phyloP scores from a whole-genome alignment of 64 coral and sea anemone species.

The Montipora efflorescens region DNA sequence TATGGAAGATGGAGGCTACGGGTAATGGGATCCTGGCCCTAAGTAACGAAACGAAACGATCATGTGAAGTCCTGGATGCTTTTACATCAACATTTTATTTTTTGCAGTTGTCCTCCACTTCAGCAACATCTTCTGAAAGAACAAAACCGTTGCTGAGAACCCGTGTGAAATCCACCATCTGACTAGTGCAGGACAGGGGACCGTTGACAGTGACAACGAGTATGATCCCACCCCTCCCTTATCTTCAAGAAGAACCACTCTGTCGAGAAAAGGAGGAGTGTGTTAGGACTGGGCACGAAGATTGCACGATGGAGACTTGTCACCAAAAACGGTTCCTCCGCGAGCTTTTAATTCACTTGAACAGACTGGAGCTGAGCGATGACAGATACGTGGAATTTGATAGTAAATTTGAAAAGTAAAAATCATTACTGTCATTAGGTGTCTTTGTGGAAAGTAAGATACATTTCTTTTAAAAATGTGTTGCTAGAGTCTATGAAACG shows the following conservation, averaged over 20 bases:
- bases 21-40: neutral
- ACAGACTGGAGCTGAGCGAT: neutral
- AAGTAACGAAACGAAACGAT: neutral
- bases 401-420: neutral
- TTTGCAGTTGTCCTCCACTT: constrained; percentile 14
- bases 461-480: no score
- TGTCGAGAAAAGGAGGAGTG: constrained; percentile 3
- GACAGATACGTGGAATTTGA: constrained; percentile 18
- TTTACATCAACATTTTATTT: neutral
- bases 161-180: constrained; percentile 63
- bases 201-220: constrained; percentile 35
- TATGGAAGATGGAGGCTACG: no score
- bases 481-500: no score
- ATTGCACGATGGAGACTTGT: constrained; percentile 60
- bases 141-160: constrained; percentile 26
- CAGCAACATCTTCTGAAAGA: constrained; percentile 10
- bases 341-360: constrained; percentile 55
- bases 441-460: no score
- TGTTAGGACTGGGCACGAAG: constrained; percentile 1
- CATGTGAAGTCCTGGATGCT: neutral
- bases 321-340: constrained; percentile 63
- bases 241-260: constrained; percentile 29
- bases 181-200: constrained; percentile 65
- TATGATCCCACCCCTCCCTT: constrained; percentile 42
- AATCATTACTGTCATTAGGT: no score